A percentile compares a stretch with the other conserved stretches of the same genome.
Evolutionary conservation across 1,140 invertebrate species (phyloP).

Genomic region (Planococcus citri): DNA sequence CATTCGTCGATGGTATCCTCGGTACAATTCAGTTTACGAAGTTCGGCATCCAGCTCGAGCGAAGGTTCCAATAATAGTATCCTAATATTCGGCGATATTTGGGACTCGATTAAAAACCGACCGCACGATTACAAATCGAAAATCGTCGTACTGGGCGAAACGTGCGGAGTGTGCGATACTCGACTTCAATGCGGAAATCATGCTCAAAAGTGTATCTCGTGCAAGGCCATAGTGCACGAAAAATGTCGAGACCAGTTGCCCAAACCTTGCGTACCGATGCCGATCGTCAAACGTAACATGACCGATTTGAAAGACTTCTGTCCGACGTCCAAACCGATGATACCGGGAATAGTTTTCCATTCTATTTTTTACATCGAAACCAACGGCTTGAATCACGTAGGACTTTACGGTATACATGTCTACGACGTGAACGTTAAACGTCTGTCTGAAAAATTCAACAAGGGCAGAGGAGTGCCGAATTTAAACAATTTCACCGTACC

Average conservation of each 20-base stretch:
- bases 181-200: too few relatives aligned
- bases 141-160: too few relatives aligned
- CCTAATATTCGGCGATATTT: too few relatives aligned
- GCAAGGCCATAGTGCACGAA: constrained; percentile 57
- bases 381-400: constrained; percentile 59
- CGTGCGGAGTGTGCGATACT: too few relatives aligned
- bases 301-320: constrained; percentile 65
- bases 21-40: too few relatives aligned
- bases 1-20: too few relatives aligned
- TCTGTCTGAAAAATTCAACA: constrained; percentile 68
- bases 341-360: constrained; percentile 84
- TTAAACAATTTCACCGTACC: constrained; percentile 59
- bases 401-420: constrained; percentile 61
- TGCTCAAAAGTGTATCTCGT: constrained; percentile 63
- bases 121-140: too few relatives aligned
- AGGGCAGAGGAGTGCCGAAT: constrained; percentile 47
- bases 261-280: constrained; percentile 59
- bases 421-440: constrained; percentile 69
- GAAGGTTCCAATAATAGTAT: too few relatives aligned
- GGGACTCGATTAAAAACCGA: too few relatives aligned
- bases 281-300: constrained; percentile 47
- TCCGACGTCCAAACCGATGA: constrained; percentile 63
- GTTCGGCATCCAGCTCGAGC: too few relatives aligned
- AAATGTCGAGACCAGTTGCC: constrained; percentile 68
- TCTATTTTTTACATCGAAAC: constrained; percentile 44